Evolutionary conservation across 2,113 vertebrate genomes (phyloP).

Genomic region (Pongo pygmaeus): DNA sequence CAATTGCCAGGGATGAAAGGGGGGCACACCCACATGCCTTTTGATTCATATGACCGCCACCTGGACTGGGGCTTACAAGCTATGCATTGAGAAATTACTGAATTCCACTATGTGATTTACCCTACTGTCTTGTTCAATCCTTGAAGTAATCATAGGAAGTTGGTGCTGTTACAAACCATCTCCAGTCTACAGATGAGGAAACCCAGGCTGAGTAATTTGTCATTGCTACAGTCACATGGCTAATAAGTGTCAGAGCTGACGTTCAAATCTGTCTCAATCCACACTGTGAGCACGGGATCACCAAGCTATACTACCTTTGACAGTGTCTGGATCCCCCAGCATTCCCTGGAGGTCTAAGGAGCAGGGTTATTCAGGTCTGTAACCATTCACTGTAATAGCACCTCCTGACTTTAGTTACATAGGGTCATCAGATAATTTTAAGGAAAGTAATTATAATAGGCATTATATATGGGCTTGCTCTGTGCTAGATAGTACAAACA

Average conservation of each 20-base stretch:
- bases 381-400: background rate
- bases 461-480: background rate
- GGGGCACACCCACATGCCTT: background rate
- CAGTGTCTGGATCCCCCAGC: background rate
- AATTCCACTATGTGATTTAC: background rate
- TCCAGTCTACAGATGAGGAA: background rate
- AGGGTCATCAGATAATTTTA: background rate
- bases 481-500: background rate
- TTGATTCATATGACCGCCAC: background rate
- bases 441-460: background rate
- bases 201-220: background rate
- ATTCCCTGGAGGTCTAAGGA: fast-evolving
- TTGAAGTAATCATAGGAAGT: background rate
- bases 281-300: background rate
- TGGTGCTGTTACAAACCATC: background rate
- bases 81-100: background rate
- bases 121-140: background rate
- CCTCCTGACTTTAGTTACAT: background rate
- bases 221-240: background rate
- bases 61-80: background rate
- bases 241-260: background rate
- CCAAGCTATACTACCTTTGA: background rate
- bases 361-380: background rate
- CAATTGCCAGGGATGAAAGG: background rate
- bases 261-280: background rate